These are phyloP conservation scores for Spondyliosoma cantharus DNA, from an alignment of 2,797 vertebrate genomes.

Conservation along the genomic window DNA sequence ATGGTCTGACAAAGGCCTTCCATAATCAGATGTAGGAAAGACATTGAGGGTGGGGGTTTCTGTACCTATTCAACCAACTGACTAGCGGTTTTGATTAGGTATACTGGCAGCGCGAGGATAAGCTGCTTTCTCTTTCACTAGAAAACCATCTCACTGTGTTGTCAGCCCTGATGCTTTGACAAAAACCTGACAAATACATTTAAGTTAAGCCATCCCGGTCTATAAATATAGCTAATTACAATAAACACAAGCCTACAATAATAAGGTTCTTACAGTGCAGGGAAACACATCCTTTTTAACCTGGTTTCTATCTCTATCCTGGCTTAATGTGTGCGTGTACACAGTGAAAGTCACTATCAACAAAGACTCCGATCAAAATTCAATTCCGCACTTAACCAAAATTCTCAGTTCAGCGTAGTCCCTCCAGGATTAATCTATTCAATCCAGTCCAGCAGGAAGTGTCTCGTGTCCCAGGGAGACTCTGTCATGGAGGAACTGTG, in stretches of 20 bases:
- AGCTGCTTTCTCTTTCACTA: background rate
- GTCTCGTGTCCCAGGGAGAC: constrained; percentile 66
- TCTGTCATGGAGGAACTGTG: constrained; percentile 61
- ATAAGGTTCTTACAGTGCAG: background rate
- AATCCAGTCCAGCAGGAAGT: constrained; percentile 60
- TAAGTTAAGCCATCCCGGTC: background rate
- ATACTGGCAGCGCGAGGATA: constrained; percentile 3
- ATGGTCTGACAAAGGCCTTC: background rate
- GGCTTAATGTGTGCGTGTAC: background rate
- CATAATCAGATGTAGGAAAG: background rate
- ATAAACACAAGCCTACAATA: background rate
- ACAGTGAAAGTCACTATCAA: background rate
- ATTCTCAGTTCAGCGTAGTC: constrained; percentile 41
- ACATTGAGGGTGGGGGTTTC: background rate
- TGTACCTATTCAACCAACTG: background rate
- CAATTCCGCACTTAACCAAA: constrained; percentile 11
- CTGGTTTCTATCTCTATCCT: constrained; percentile 2
- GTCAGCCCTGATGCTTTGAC: background rate
- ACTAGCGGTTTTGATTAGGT: background rate
- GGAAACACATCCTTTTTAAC: background rate
- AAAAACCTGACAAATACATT: constrained; percentile 12
- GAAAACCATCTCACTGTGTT: background rate
- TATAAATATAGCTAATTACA: background rate
- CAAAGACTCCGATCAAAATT: constrained; percentile 16
- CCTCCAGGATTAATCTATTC: constrained; percentile 60